A percentile compares a stretch with the other conserved stretches of the same genome.
Conservation (phyloP, 2,113 vertebrate genomes). For the Macquaria australasica region DNA sequence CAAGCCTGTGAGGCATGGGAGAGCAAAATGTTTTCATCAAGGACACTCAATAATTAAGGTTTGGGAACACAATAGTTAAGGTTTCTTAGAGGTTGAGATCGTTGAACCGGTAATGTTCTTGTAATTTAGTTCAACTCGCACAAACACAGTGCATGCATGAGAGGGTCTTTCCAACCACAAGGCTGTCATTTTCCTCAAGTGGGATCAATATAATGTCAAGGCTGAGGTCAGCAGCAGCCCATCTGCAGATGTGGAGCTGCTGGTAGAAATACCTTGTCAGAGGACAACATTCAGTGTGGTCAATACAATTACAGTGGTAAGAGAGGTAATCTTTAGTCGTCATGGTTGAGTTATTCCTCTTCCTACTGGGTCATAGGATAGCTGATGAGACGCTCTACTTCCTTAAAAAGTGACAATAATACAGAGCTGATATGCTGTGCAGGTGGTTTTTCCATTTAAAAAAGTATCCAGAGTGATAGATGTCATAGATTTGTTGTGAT, state of each 20-base stretch:
- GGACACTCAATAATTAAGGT: neutral
- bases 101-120: neutral
- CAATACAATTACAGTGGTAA: neutral
- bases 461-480: neutral
- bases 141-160: neutral
- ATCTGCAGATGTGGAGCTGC: conserved; percentile 3
- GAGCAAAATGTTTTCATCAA: neutral
- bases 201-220: neutral
- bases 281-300: neutral
- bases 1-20: neutral
- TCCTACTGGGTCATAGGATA: neutral
- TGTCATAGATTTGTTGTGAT: neutral
- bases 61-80: neutral
- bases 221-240: neutral
- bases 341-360: neutral
- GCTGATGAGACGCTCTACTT: neutral
- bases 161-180: neutral
- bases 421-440: neutral
- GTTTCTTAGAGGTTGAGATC: neutral
- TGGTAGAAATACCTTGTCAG: neutral
- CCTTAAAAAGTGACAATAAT: neutral
- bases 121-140: neutral
- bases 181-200: neutral
- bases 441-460: neutral
- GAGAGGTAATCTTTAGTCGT: neutral